Base-by-base conservation (phyloP, 2,888 invertebrate genomes). In the Biston stratarius region DNA sequence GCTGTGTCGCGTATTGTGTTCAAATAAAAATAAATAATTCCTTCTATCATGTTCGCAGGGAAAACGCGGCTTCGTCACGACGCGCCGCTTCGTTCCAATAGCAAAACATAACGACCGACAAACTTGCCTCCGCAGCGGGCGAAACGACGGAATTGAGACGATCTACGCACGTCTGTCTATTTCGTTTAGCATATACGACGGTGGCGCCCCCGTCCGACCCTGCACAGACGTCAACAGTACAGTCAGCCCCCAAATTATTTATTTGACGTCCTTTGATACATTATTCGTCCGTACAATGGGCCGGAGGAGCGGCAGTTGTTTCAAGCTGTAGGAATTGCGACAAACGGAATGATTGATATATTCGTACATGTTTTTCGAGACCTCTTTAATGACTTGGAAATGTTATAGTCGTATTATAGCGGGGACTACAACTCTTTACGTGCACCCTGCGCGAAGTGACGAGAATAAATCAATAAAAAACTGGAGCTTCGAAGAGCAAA, bases 251-350 rank as follows among this genome's bases (percentile, higher is more conserved):
- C 1, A 73, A 65, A 66, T 67, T 69, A 70, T 70, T 69, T 71
- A 69, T 70, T 68, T 66, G 71, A 66, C 65, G 68, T 45, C 60
- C 64, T 69, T 71, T 69, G 61, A 71, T 67, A 67, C 71, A 68
- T 69, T 70, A 69, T 67, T 64, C 64, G 63, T 33, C n/a, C 42
- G 11, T 38, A 61, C 56, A 57, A 60, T 45, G 49, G 60, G 34
- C 42, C 51, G 59, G 34, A 10, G 49, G 57, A 58, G 48, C 40
- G 67, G 42, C 63, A 56, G 24, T 63, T 63, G 67, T 63, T 67
- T 63, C 49, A 67, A 52, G 59, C 6, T 6, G 38, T 49, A 53
- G 53, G 58, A 56, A 61, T 59, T 53, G 67, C 45, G 57, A 67
- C 67, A 62, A 58, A 67, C 62, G 8, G 63, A 67, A 67, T 67